Conservation (phyloP, 2,888 invertebrate genomes). For the Molorchus minor region DNA sequence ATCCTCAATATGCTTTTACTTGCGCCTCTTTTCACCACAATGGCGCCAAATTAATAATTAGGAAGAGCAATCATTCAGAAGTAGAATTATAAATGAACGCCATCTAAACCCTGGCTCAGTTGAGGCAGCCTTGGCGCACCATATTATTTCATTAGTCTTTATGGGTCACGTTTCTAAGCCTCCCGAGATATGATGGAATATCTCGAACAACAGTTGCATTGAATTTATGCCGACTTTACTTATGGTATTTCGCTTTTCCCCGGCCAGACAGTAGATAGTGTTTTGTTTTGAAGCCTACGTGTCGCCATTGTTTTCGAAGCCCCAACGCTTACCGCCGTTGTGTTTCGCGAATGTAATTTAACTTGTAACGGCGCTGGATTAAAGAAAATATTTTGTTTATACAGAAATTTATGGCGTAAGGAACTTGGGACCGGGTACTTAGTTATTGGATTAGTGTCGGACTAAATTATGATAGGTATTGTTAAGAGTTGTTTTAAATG, state of each 20-base stretch:
- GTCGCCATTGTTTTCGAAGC: constrained; percentile 28
- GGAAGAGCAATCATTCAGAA: constrained; percentile 31
- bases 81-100: constrained; percentile 38
- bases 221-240: constrained; percentile 30
- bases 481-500: constrained; percentile 2
- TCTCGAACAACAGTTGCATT: constrained; percentile 34
- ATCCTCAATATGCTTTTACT: constrained; percentile 14
- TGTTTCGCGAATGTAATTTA: constrained; percentile 35
- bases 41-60: constrained; percentile 33
- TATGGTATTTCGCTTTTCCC: constrained; percentile 32
- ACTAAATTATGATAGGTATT: constrained; percentile 13
- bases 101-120: constrained; percentile 31
- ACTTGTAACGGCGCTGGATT: constrained; percentile 34
- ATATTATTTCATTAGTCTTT: constrained; percentile 37
- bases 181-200: constrained; percentile 36
- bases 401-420: constrained; percentile 30
- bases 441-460: constrained; percentile 28
- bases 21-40: constrained; percentile 16
- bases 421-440: no score
- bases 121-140: constrained; percentile 26
- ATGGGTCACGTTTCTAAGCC: constrained; percentile 36
- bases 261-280: constrained; percentile 37
- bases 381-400: constrained; percentile 36
- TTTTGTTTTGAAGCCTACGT: constrained; percentile 36
- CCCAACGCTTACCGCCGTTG: constrained; percentile 22